phyloP scores from a whole-genome alignment of 2,113 vertebrate genomes.

The Barnardius zonarius region DNA sequence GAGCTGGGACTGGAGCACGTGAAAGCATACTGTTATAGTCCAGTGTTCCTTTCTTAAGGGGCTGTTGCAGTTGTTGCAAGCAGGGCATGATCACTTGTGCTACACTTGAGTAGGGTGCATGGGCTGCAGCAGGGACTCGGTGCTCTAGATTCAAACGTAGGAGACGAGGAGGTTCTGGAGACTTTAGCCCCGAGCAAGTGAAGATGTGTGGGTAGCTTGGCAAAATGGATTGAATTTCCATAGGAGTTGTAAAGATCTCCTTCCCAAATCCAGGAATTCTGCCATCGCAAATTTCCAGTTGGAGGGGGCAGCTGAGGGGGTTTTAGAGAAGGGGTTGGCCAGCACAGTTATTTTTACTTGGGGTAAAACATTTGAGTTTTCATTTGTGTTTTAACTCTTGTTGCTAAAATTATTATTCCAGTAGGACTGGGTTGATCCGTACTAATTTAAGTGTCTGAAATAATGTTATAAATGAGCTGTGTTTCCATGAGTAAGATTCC shows the following conservation, averaged over 20 bases:
- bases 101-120: accelerated
- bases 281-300: background rate
- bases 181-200: background rate
- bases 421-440: background rate
- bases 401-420: constrained; percentile 12
- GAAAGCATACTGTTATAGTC: accelerated
- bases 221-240: background rate
- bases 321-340: background rate
- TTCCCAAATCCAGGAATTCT: background rate
- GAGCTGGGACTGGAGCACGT: background rate
- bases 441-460: constrained; percentile 3
- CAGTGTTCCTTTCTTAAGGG: background rate
- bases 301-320: background rate
- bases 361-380: background rate
- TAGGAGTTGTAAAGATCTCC: background rate
- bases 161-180: background rate
- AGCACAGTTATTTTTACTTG: background rate
- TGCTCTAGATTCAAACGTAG: background rate
- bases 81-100: background rate
- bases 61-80: background rate
- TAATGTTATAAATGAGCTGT: background rate
- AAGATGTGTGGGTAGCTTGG: background rate
- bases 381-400: constrained; percentile 1
- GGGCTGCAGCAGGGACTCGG: background rate
- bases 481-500: constrained; percentile 31